Conservation (phyloP, 2,888 invertebrate species). For the Hoplodrina ambigua region DNA sequence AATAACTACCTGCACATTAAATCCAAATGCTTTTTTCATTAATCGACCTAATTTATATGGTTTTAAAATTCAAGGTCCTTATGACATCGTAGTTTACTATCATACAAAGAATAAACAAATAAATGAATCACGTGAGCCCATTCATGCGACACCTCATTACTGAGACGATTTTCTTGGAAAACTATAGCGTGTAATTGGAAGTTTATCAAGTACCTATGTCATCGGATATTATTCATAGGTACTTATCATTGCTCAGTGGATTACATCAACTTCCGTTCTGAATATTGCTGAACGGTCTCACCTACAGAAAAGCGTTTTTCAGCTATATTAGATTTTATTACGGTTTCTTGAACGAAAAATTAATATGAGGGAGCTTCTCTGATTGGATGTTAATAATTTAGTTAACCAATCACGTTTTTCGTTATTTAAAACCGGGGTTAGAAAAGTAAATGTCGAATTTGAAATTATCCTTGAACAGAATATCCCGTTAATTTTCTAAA, state of each 20-base stretch:
- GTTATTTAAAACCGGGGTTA: too few relatives aligned
- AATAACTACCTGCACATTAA: too few relatives aligned
- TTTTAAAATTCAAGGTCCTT: not conserved
- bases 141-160: slow-evolving; percentile 55
- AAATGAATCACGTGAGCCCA: slow-evolving; percentile 52
- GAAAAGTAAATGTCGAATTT: too few relatives aligned
- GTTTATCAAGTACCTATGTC: slow-evolving; percentile 41
- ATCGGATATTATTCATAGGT: slow-evolving; percentile 25
- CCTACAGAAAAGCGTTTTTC: slow-evolving; percentile 1
- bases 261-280: slow-evolving; percentile 75
- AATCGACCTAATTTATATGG: not conserved
- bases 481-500: not conserved
- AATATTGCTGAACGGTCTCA: slow-evolving; percentile 18
- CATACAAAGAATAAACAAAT: slow-evolving; percentile 20
- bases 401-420: too few relatives aligned
- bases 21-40: not conserved
- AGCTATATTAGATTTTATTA: not conserved
- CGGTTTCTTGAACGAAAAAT: not conserved
- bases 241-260: slow-evolving; percentile 50
- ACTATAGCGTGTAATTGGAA: slow-evolving; percentile 51
- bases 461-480: not conserved
- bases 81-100: slow-evolving; percentile 19
- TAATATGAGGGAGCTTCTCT: too few relatives aligned
- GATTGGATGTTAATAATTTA: too few relatives aligned
- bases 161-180: slow-evolving; percentile 64